Percentiles rank a stretch among this genome's conserved stretches.
phyloP scores from a whole-genome alignment of 2,113 vertebrate species.

The Gambusia holbrooki region DNA sequence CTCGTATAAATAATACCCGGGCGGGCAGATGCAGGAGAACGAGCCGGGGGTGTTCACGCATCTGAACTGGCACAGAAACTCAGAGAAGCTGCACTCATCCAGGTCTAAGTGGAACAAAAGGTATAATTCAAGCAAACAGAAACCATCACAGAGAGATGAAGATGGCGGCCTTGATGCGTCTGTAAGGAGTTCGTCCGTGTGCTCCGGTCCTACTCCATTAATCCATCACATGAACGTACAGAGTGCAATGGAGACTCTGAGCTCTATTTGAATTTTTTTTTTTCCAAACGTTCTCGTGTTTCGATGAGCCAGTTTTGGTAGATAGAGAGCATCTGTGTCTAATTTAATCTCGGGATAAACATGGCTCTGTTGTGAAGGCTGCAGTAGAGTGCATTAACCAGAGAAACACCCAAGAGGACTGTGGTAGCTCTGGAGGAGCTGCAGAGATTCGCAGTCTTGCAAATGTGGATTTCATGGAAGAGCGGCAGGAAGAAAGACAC shows the following conservation, averaged over 20 bases:
- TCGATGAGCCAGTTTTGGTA: background rate
- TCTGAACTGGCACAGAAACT: constrained; percentile 95
- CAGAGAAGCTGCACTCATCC: constrained; percentile 98
- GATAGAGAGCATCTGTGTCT: background rate
- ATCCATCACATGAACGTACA: too few species aligned
- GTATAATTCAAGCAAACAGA: background rate
- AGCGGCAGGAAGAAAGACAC: too few species aligned
- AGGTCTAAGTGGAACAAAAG: constrained; percentile 65
- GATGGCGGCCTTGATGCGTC: background rate
- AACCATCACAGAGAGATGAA: background rate
- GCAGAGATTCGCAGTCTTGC: too few species aligned
- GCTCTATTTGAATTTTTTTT: too few species aligned
- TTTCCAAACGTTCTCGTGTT: too few species aligned
- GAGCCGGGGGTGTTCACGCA: constrained; percentile 92
- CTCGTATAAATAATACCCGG: constrained; percentile 90
- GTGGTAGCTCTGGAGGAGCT: too few species aligned
- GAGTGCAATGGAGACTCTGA: too few species aligned
- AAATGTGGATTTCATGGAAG: too few species aligned
- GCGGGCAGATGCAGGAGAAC: constrained; percentile 91
- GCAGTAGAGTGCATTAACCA: background rate
- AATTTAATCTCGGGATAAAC: background rate
- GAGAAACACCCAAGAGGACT: background rate
- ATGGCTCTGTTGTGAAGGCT: background rate
- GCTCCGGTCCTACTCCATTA: background rate
- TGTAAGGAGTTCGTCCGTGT: background rate